A percentile compares a stretch with the other conserved stretches of the same genome.
phyloP scores from a whole-genome alignment of 2,888 invertebrate genomes.

The Tinea pellionella region DNA sequence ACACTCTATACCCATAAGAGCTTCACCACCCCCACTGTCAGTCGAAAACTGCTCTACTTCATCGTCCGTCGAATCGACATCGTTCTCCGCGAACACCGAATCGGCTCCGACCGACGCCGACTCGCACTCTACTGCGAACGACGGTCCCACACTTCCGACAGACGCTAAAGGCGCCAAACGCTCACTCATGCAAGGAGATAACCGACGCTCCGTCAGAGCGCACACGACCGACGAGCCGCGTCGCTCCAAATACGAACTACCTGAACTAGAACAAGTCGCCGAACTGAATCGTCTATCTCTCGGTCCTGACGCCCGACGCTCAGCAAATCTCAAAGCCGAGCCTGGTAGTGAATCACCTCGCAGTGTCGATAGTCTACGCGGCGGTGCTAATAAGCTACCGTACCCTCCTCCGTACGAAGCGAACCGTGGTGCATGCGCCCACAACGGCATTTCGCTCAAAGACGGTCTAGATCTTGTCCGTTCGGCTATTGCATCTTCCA shows the following conservation, averaged over 20 bases:
- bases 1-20: conserved; percentile 65
- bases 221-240: conserved; percentile 83
- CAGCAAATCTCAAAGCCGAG: conserved; percentile 63
- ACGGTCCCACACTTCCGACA: conserved; percentile 81
- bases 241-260: conserved; percentile 84
- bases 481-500: conserved; percentile 73
- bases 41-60: conserved; percentile 87
- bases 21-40: conserved; percentile 76
- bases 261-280: conserved; percentile 87
- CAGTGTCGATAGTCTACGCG: conserved; percentile 71
- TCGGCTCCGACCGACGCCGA: conserved; percentile 79
- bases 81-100: conserved; percentile 82
- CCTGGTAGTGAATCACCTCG: conserved; percentile 73
- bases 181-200: conserved; percentile 75
- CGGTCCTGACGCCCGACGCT: conserved; percentile 58
- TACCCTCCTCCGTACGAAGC: conserved; percentile 72
- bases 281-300: conserved; percentile 78
- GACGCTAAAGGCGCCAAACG: conserved; percentile 83
- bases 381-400: conserved; percentile 77
- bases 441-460: conserved; percentile 75
- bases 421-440: conserved; percentile 53
- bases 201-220: conserved; percentile 82
- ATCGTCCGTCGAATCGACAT: conserved; percentile 82
- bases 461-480: conserved; percentile 66
- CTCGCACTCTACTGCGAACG: conserved; percentile 76